Percentiles rank a stretch among this genome's conserved stretches.
These are phyloP conservation scores for Semnornis frantzii DNA, from an alignment of 2,113 vertebrate genomes.

Conservation along the genomic window DNA sequence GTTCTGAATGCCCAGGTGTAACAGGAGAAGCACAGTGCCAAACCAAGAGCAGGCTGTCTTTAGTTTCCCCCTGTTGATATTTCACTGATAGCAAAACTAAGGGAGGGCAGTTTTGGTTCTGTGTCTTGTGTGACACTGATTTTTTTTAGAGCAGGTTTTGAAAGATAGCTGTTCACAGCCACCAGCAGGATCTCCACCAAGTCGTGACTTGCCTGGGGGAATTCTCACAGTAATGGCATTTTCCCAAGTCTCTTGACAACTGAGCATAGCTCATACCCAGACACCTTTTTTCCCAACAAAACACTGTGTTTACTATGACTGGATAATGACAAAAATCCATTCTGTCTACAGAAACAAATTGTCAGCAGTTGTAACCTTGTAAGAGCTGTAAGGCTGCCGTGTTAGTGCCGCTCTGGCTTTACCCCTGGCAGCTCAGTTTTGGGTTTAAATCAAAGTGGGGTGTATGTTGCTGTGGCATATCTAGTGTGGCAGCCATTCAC, in stretches of 20 bases:
- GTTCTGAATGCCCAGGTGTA: neutral
- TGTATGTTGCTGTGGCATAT: neutral
- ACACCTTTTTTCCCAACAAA: neutral
- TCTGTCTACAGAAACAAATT: neutral
- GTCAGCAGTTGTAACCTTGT: neutral
- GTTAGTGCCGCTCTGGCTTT: neutral
- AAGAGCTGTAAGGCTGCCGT: neutral
- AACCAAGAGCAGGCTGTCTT: neutral
- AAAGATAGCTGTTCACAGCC: constrained; percentile 25
- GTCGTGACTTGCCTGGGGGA: constrained; percentile 4
- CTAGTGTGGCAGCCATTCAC: neutral
- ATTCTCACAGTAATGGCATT: constrained; percentile 42
- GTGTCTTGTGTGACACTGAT: neutral
- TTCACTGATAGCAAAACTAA: neutral
- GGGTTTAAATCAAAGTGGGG: neutral
- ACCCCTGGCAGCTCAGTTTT: neutral
- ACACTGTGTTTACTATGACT: neutral
- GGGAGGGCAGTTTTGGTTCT: neutral
- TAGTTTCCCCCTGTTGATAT: neutral
- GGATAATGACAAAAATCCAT: neutral
- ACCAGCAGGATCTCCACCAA: neutral
- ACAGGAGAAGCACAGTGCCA: neutral
- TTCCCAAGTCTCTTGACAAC: constrained; percentile 31
- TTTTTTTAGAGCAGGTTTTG: constrained; percentile 10
- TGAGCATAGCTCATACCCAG: neutral